Conservation (phyloP, 2,797 vertebrate species). For the Gambusia yucatana region DNA sequence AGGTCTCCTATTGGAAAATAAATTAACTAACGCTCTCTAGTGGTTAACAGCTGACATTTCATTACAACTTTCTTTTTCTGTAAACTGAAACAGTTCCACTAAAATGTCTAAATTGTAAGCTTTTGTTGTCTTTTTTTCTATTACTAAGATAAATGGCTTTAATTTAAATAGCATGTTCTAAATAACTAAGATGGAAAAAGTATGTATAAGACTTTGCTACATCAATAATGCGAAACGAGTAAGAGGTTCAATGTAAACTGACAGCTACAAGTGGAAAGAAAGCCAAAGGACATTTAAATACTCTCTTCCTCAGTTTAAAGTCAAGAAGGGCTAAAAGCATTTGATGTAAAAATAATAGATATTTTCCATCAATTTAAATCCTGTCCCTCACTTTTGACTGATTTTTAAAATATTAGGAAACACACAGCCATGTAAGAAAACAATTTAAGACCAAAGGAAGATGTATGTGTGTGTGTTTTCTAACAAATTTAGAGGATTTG, state of each 20-base stretch:
- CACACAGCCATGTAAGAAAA: background rate
- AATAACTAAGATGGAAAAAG: background rate
- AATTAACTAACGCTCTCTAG: conserved; percentile 28
- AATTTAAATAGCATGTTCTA: background rate
- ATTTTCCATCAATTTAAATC: background rate
- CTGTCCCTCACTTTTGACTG: background rate
- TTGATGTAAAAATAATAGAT: background rate
- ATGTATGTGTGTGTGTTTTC: background rate
- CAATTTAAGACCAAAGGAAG: background rate
- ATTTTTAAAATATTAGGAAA: background rate
- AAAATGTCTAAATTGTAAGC: background rate
- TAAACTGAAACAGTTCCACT: background rate
- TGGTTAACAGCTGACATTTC: conserved; percentile 4
- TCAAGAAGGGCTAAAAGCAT: background rate
- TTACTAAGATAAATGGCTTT: background rate
- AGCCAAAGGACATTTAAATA: background rate
- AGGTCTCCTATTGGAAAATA: background rate
- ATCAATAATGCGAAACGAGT: background rate
- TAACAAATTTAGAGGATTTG: background rate
- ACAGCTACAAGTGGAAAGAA: background rate
- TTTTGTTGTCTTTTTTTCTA: background rate
- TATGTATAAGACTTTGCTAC: background rate
- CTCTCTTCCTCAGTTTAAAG: background rate
- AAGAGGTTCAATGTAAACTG: background rate
- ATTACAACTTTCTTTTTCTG: background rate